Conservation (phyloP, 2,888 invertebrate species). For the Bombylius discolor region DNA sequence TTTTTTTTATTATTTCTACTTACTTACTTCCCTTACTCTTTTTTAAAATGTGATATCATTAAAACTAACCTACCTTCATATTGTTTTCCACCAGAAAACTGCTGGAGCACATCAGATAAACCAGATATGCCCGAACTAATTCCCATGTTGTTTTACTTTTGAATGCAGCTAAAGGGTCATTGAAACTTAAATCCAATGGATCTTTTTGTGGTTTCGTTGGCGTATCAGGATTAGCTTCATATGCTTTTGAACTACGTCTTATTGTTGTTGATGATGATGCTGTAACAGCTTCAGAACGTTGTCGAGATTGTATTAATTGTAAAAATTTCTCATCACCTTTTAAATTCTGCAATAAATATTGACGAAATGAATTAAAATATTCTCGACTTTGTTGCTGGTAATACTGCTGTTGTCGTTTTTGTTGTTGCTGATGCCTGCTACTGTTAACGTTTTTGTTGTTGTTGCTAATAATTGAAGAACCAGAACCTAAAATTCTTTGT, state of each 20-base stretch:
- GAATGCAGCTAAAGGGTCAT: constrained; percentile 81
- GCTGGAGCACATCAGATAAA: constrained; percentile 82
- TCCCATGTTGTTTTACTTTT: constrained; percentile 92
- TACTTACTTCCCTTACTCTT: neutral
- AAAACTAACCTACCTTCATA: constrained; percentile 52
- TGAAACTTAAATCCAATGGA: constrained; percentile 73
- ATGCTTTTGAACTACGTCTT: neutral
- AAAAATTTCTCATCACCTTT: constrained; percentile 8
- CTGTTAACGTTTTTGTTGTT: neutral
- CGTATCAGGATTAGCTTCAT: constrained; percentile 14
- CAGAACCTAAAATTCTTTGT: neutral
- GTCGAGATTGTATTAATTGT: constrained; percentile 5
- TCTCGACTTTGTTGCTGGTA: constrained; percentile 13
- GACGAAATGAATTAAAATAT: constrained; percentile 4
- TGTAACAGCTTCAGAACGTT: constrained; percentile 7
- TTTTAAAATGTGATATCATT: too few relatives aligned
- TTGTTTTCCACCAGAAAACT: constrained; percentile 84
- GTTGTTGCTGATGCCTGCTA: constrained; percentile 11
- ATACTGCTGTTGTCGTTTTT: neutral
- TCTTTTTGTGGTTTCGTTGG: constrained; percentile 38
- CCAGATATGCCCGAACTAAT: constrained; percentile 76
- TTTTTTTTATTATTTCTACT: neutral
- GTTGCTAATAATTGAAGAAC: neutral
- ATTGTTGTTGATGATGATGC: neutral
- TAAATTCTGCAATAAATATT: constrained; percentile 9